Evolutionary conservation across 2,888 invertebrate genomes (phyloP), one percentile per base, ranked within the genome.

Genomic region (Hirtodrosophila confusa): DNA sequence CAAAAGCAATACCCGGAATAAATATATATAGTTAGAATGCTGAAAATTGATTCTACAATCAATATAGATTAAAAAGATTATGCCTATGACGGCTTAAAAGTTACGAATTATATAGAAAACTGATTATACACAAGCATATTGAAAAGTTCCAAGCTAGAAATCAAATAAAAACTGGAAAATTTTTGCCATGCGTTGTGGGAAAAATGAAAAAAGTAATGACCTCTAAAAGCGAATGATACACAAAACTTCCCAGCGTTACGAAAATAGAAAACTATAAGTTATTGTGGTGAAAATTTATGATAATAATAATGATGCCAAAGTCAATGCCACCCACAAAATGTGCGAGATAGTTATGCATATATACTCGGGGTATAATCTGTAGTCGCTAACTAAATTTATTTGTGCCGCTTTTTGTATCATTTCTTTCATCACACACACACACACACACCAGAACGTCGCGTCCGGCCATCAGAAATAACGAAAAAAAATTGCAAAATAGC

Each of bases 381-480:
- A 70, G 67, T 54, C 67, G 61, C 67, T 67, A 78, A 78, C 71
- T 85, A 58, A 66, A 78, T 78, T 66, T 69, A 69, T 83, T 73
- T 77, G 57, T 78, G 69, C 65, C 39, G 74, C 67, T 61, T 80
- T 62, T 75, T 78, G 67, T 69, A 88, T 82, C 69, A 83, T 75
- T 79, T 82, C 76, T 88, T 88, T 74, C 80, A 80, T 62, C 86
- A 49, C 49, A 56, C 40, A 55, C 56, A 17, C 48, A 48, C 41
- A 50, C 35, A 61, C 37, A 41, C 44, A 57, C 7, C 45, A 58
- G 41, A 57, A 51, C 56, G 51, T 61, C 67, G 71, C 65, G 80
- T 71, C 80, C 80, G 84, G 60, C 67, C 72, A 54, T 67, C 71
- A 63, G 17, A 73, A 55, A 71, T 44, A 62, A 43, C 31, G 27